Evolutionary conservation across 2,888 invertebrate genomes (phyloP).

Genomic region (Yponomeuta cagnagella): DNA sequence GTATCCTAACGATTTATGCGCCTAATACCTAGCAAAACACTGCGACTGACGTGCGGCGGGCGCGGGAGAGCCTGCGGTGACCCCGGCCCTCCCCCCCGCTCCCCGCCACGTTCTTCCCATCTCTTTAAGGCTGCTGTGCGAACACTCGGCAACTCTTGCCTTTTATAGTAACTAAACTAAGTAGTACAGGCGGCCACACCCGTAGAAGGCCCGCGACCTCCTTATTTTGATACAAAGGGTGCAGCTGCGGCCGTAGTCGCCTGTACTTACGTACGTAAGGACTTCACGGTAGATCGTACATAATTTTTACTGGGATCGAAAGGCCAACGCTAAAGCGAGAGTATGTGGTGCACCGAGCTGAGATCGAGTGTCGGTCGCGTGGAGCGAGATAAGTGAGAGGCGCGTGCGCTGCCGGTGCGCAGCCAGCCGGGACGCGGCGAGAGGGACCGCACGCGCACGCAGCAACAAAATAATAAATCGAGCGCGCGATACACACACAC

Average conservation of each 20-base stretch:
- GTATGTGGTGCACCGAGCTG: too few species aligned
- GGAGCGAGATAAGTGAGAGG: too few species aligned
- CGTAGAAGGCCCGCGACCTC: slow-evolving; percentile 23
- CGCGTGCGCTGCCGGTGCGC: too few species aligned
- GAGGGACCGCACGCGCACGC: too few species aligned
- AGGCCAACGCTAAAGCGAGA: too few species aligned
- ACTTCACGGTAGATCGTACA: not conserved
- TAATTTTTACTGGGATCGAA: too few species aligned
- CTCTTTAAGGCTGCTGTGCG: slow-evolving; percentile 57
- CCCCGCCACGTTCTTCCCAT: slow-evolving; percentile 42
- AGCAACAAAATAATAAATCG: too few species aligned
- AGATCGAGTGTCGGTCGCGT: too few species aligned
- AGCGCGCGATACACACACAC: too few species aligned
- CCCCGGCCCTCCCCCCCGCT: slow-evolving; percentile 38
- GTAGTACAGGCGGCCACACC: slow-evolving; percentile 28
- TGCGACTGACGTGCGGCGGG: not conserved
- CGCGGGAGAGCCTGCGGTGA: not conserved
- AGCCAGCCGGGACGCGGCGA: too few species aligned
- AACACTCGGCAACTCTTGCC: slow-evolving; percentile 56
- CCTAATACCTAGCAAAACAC: not conserved
- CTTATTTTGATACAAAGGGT: slow-evolving; percentile 47
- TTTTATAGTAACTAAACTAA: slow-evolving; percentile 52
- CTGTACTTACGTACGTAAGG: not conserved
- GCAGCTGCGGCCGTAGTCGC: not conserved
- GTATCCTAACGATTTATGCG: not conserved